Conservation (phyloP, 2,797 vertebrate species). For the Staurois parvus region DNA sequence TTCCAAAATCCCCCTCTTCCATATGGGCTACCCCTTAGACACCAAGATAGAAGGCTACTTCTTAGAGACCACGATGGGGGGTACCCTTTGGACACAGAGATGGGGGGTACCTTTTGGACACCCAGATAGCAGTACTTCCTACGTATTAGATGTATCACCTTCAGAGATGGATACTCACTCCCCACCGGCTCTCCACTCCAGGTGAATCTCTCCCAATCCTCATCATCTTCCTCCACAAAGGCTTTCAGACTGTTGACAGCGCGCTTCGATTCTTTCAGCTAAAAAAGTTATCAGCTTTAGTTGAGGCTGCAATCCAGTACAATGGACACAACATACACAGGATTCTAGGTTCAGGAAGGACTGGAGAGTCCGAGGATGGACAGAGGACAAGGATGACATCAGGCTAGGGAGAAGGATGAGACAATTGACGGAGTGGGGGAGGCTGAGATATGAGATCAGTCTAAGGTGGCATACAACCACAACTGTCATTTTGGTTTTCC, state of each 20-base stretch:
- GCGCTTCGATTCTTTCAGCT: conserved; percentile 92
- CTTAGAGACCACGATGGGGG: no score
- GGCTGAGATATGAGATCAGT: neutral
- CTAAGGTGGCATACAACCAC: neutral
- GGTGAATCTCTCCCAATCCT: conserved; percentile 90
- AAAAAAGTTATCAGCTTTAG: neutral
- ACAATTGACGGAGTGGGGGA: neutral
- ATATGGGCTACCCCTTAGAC: no score
- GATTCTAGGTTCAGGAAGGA: no score
- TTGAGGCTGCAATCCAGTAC: neutral
- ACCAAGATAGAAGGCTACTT: no score
- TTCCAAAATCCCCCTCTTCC: neutral
- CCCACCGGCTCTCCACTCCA: conserved; percentile 95
- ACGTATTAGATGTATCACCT: no score
- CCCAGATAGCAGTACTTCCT: no score
- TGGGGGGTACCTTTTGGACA: no score
- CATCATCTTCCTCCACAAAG: conserved; percentile 81
- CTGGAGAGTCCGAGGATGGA: no score
- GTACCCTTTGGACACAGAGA: no score
- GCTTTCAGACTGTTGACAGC: conserved; percentile 89
- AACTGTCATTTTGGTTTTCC: no score
- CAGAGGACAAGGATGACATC: neutral
- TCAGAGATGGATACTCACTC: conserved; percentile 80
- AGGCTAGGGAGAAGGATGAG: no score
- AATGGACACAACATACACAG: neutral